Evolutionary conservation across 2,113 vertebrate species (phyloP).

Genomic region (Forbesichthys papilliferus): DNA sequence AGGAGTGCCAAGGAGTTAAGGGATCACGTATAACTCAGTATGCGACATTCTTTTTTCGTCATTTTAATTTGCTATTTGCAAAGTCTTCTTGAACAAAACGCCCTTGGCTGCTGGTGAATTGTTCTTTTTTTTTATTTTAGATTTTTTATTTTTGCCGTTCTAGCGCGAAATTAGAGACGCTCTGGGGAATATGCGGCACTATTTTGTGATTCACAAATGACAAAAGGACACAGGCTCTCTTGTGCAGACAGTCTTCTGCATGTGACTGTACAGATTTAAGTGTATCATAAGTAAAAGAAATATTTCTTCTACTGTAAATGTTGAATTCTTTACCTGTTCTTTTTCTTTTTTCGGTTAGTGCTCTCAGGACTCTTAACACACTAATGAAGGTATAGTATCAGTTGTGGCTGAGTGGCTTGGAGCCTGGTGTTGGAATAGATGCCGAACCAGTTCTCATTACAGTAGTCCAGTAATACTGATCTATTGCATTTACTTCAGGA

Average conservation of each 20-base stretch:
- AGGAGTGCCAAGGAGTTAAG: slow-evolving; percentile 74
- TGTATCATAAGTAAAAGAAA: slow-evolving; percentile 86
- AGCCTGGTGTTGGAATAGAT: slow-evolving; percentile 39
- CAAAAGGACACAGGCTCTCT: slow-evolving; percentile 67
- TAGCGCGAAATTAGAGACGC: slow-evolving; percentile 60
- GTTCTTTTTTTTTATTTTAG: slow-evolving; percentile 31
- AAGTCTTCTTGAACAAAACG: slow-evolving; percentile 59
- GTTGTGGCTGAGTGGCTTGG: slow-evolving; percentile 60
- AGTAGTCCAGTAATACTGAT: slow-evolving; percentile 58
- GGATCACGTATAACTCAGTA: slow-evolving; percentile 69
- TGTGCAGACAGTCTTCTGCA: slow-evolving; percentile 72
- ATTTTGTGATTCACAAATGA: slow-evolving; percentile 60
- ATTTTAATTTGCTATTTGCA: slow-evolving; percentile 41
- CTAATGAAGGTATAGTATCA: slow-evolving; percentile 79
- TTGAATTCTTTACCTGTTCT: slow-evolving; percentile 77
- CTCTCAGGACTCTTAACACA: slow-evolving; percentile 94
- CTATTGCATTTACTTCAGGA: slow-evolving; percentile 49
- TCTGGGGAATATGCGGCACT: slow-evolving; percentile 62
- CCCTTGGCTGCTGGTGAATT: slow-evolving; percentile 65
- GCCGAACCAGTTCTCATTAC: slow-evolving; percentile 30
- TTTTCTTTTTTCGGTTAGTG: slow-evolving; percentile 89
- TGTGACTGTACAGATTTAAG: slow-evolving; percentile 77
- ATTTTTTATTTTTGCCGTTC: slow-evolving; percentile 43
- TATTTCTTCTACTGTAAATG: slow-evolving; percentile 91
- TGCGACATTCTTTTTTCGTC: slow-evolving; percentile 55